phyloP scores from a whole-genome alignment of 2,888 invertebrate genomes.

The Rhamphomyia laevipes region DNA sequence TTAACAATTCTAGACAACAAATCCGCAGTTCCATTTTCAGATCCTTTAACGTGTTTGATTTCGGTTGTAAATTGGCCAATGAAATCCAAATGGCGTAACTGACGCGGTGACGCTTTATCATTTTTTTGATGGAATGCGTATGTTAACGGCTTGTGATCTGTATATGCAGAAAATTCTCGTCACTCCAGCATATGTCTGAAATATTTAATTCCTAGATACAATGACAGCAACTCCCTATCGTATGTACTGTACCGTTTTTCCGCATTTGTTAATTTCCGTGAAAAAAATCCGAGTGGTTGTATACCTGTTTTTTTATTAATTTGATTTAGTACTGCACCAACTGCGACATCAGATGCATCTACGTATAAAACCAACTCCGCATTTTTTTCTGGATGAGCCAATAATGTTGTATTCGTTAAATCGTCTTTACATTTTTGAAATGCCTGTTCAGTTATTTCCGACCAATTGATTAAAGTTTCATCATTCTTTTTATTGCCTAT shows the following conservation, averaged over 20 bases:
- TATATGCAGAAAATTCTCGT: background rate
- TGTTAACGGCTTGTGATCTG: background rate
- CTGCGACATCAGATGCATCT: background rate
- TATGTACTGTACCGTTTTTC: background rate
- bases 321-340: background rate
- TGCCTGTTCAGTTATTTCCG: background rate
- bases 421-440: slow-evolving; percentile 6
- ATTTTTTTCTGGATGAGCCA: slow-evolving; percentile 1
- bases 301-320: background rate
- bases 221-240: background rate
- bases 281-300: background rate
- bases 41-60: slow-evolving; percentile 1
- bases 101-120: background rate
- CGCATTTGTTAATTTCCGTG: background rate
- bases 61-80: slow-evolving; percentile 4
- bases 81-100: slow-evolving; percentile 1
- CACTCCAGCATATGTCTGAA: background rate
- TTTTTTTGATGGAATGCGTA: slow-evolving; percentile 3
- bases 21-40: background rate
- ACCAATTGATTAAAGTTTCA: background rate
- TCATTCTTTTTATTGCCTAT: slow-evolving; percentile 5
- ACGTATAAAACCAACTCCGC: slow-evolving; percentile 4
- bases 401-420: background rate
- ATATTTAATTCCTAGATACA: background rate
- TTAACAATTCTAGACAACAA: background rate